phyloP scores from a whole-genome alignment of 2,888 invertebrate genomes.

The Griposia aprilina region DNA sequence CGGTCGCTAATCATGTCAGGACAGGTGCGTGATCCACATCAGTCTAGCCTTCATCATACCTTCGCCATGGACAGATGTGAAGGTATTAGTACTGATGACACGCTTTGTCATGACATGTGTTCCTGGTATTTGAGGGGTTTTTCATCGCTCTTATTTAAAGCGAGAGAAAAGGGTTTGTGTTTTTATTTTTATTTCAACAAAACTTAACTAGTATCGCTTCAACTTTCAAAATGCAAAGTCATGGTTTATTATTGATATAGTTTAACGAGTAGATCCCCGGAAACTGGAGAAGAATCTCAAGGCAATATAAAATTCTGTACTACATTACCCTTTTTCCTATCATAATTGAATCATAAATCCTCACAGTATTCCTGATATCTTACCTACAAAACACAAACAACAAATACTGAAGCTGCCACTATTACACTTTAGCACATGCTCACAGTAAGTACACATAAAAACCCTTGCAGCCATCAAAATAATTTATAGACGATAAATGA shows the following conservation, averaged over 20 bases:
- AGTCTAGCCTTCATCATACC: constrained; percentile 2
- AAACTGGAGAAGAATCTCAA: neutral
- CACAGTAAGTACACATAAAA: constrained; percentile 56
- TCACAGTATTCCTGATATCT: neutral
- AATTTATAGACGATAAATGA: constrained; percentile 80
- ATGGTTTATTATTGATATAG: too few species aligned
- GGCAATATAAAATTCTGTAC: too few species aligned
- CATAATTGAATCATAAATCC: constrained; percentile 37
- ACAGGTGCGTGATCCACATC: constrained; percentile 50
- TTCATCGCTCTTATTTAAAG: constrained; percentile 7
- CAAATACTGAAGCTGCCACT: constrained; percentile 24
- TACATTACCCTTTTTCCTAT: neutral
- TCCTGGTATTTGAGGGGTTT: neutral
- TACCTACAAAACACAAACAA: constrained; percentile 17
- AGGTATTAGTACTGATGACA: constrained; percentile 43
- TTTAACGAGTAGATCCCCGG: too few species aligned
- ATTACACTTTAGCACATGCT: constrained; percentile 22
- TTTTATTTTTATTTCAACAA: too few species aligned
- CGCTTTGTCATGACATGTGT: constrained; percentile 2
- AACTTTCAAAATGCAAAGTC: too few species aligned
- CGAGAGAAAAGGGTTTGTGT: neutral
- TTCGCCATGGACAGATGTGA: constrained; percentile 8
- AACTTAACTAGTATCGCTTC: too few species aligned
- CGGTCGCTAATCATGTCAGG: constrained; percentile 10
- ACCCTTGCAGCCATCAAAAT: constrained; percentile 69